These are phyloP conservation scores for Corythoichthys intestinalis DNA, from an alignment of 2,113 vertebrate genomes.

Conservation along the genomic window DNA sequence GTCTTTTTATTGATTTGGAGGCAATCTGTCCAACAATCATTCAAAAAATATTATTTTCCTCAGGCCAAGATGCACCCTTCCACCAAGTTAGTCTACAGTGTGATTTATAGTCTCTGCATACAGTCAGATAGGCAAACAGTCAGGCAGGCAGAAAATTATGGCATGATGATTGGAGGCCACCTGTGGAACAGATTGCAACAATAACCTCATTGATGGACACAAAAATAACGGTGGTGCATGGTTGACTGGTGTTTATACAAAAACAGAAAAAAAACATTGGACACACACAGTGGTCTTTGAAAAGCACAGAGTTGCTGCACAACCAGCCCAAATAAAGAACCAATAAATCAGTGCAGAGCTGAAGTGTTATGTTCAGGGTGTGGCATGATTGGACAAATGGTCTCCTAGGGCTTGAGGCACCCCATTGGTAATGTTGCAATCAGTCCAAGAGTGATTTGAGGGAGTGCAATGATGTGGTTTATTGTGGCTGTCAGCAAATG, in stretches of 20 bases:
- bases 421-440: background rate
- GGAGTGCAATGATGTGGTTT: background rate
- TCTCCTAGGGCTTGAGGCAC: background rate
- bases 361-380: conserved; percentile 4
- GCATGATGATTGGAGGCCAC: background rate
- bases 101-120: too few species aligned
- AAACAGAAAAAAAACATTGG: background rate
- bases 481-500: background rate
- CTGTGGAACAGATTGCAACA: background rate
- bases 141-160: too few species aligned
- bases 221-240: background rate
- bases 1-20: too few species aligned
- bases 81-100: too few species aligned
- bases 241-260: background rate
- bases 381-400: background rate
- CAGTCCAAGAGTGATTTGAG: background rate
- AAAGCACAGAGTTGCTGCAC: background rate
- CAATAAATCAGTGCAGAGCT: conserved; percentile 3
- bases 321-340: background rate
- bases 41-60: too few species aligned
- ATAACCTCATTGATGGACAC: background rate
- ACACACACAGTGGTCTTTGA: background rate
- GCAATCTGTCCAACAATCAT: too few species aligned
- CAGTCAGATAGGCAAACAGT: too few species aligned
- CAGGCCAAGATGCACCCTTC: too few species aligned